Base-by-base conservation (phyloP, 2,888 invertebrate species). In the Hemaris fuciformis region DNA sequence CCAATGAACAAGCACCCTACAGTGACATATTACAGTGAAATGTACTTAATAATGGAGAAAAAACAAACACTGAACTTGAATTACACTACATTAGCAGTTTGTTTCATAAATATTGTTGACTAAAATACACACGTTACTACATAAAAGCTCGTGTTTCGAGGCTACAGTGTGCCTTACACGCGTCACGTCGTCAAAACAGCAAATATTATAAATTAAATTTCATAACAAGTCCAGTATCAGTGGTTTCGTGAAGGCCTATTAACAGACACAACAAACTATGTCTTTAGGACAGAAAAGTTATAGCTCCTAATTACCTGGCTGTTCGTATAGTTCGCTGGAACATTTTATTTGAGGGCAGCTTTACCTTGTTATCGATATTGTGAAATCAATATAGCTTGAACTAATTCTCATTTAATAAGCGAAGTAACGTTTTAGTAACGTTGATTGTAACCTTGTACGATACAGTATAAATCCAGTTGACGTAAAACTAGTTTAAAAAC, bases 281-380 rank as follows among this genome's bases (percentile, higher is more conserved):
- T n/a, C n/a, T 38, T 38, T 38, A 38, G 38, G 10, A 2, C 34
- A 13, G 1, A 13, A 13, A 34, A 34, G 38, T 38, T 38, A 43
- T 43, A 18, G 6, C 4, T 20, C 20, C 25, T 25, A 25, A 25
- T 48, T 48, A 8, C 15, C 15, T 31, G 27, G 10, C 18, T 31
- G 18, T 53, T 27, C 8, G 18, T 31, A 18, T 31, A 15, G 53
- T 53, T 4, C 15, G n/a, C n/a, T 48, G n/a, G 2, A 48, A 15
- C 15, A 48, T 20, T 41, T n/a, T 22, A 45, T 53, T 53, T 31
- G 27, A 53, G 53, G 31, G 27, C 18, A 31, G 53, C 53, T 53
- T 31, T 53, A 53, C 53, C 53, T 53, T 53, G 53, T 53, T 53
- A 53, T 53, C 53, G 53, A 53, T 53, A 53, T 53, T 31, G 53